Conservation (phyloP, 2,797 vertebrate species). For the Myotis pilosus region DNA sequence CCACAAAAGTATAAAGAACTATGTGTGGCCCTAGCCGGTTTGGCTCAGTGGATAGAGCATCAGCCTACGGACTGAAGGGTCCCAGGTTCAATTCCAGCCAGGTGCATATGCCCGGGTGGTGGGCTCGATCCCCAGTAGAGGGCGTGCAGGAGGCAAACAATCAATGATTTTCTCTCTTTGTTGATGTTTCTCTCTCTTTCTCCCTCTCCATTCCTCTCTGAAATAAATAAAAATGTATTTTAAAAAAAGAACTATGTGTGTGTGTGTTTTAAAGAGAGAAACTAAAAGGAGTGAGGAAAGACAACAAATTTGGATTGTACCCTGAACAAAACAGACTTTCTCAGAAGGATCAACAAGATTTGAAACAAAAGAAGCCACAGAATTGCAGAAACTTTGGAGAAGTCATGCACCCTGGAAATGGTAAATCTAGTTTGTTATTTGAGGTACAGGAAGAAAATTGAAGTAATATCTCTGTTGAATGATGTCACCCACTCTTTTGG, state of each 20-base stretch:
- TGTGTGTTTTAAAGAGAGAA: background rate
- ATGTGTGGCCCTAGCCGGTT: background rate
- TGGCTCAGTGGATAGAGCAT: too few relatives aligned
- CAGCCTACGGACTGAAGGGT: too few relatives aligned
- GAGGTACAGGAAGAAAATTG: slow-evolving; percentile 10
- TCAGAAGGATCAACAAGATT: background rate
- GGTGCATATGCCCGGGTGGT: too few relatives aligned
- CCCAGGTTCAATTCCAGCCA: too few relatives aligned
- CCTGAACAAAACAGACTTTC: background rate
- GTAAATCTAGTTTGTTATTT: background rate
- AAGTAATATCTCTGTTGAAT: background rate
- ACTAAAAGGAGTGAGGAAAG: background rate
- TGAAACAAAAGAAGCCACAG: background rate
- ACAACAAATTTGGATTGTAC: background rate
- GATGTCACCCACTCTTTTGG: background rate
- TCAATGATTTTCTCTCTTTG: too few relatives aligned
- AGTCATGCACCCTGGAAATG: background rate
- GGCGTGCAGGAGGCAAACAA: too few relatives aligned
- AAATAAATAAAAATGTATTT: too few relatives aligned
- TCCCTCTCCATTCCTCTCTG: too few relatives aligned
- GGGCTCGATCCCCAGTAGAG: too few relatives aligned
- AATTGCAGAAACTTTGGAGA: background rate
- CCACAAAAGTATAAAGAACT: background rate
- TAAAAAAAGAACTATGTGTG: background rate
- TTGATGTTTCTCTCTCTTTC: too few relatives aligned